A percentile compares a stretch with the other conserved stretches of the same genome.
phyloP scores from a whole-genome alignment of 2,797 vertebrate species.

The Eurystomus glaucurus region DNA sequence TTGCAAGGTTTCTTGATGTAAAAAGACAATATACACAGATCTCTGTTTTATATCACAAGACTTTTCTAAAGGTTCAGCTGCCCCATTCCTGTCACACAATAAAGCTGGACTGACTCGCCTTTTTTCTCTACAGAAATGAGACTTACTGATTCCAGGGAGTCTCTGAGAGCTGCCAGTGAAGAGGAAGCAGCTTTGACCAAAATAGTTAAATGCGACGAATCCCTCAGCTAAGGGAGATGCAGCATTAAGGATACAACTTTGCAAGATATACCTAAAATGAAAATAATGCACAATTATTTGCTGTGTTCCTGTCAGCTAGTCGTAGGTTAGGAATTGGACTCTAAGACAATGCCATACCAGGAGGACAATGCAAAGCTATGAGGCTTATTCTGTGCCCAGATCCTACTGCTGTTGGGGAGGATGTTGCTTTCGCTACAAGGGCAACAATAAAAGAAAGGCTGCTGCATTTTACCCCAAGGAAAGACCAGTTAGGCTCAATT shows the following conservation, averaged over 20 bases:
- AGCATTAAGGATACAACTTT: not conserved
- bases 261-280: not conserved
- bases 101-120: not conserved
- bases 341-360: not conserved
- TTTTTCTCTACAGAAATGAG: not conserved
- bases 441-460: not conserved
- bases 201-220: not conserved
- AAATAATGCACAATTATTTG: not conserved
- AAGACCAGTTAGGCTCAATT: slow-evolving; percentile 42
- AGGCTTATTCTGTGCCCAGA: not conserved
- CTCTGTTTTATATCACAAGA: not conserved
- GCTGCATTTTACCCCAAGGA: not conserved
- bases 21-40: not conserved
- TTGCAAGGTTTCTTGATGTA: not conserved
- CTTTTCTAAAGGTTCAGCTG: not conserved
- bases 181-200: not conserved
- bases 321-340: not conserved
- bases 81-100: not conserved
- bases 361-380: not conserved
- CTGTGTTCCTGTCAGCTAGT: not conserved
- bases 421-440: not conserved
- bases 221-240: not conserved
- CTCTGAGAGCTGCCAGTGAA: not conserved
- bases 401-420: not conserved
- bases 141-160: not conserved